A percentile compares a stretch with the other conserved stretches of the same genome.
phyloP scores from a whole-genome alignment of 2,113 vertebrate species.

The Globicephala melas region DNA sequence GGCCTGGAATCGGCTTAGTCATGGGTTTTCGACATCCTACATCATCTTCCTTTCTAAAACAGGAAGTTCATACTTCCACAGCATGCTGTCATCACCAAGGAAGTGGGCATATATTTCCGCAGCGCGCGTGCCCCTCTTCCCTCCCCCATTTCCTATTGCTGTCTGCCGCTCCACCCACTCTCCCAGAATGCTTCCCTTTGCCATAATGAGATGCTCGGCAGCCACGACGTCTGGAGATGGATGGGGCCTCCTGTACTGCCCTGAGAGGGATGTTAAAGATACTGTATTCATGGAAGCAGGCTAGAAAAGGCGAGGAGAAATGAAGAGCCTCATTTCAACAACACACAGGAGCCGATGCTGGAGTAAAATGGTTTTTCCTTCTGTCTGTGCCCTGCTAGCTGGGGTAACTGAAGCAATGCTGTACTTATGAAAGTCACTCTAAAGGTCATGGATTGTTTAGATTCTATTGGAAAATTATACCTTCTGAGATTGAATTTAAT shows the following conservation, averaged over 20 bases:
- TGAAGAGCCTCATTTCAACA: conserved; percentile 9
- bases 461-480: conserved; percentile 65
- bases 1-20: conserved; percentile 12
- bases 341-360: conserved; percentile 55
- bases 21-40: not conserved
- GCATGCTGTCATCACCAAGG: not conserved
- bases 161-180: conserved; percentile 18
- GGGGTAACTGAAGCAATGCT: conserved; percentile 50
- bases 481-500: conserved; percentile 62
- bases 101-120: not conserved
- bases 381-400: conserved; percentile 36
- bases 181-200: conserved; percentile 68
- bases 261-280: conserved; percentile 64
- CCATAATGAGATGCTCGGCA: conserved; percentile 69
- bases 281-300: conserved; percentile 51
- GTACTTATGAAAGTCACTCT: conserved; percentile 50
- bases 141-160: not conserved
- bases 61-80: conserved; percentile 34
- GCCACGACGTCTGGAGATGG: conserved; percentile 52
- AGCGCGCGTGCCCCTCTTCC: not conserved
- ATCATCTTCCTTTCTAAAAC: not conserved
- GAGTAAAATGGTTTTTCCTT: conserved; percentile 64
- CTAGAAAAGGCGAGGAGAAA: conserved; percentile 48
- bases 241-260: conserved; percentile 57
- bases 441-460: conserved; percentile 67